These are phyloP conservation scores for Dromiciops gliroides DNA, from an alignment of 2,113 vertebrate genomes.

Conservation along the genomic window DNA sequence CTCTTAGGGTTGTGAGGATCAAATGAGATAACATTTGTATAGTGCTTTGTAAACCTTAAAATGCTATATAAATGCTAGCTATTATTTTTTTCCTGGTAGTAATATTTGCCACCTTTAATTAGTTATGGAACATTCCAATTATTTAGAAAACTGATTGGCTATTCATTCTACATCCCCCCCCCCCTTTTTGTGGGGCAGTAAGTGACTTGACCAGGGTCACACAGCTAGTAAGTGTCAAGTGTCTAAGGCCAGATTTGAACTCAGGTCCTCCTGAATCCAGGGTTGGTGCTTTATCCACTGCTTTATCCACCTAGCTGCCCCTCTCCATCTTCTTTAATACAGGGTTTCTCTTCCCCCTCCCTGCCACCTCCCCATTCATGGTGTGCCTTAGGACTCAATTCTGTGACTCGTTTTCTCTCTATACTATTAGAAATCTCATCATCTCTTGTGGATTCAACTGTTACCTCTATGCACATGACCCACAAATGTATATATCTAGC, in stretches of 20 bases:
- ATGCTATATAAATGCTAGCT: background rate
- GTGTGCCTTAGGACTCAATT: background rate
- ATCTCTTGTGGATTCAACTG: too few relatives aligned
- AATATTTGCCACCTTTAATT: background rate
- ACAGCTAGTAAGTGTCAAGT: too few relatives aligned
- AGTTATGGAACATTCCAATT: background rate
- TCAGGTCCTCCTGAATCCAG: too few relatives aligned
- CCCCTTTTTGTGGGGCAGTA: too few relatives aligned
- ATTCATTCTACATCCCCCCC: background rate
- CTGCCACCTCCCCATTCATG: background rate
- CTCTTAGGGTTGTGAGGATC: background rate
- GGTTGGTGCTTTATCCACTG: too few relatives aligned
- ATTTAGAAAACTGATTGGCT: background rate
- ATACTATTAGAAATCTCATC: too few relatives aligned
- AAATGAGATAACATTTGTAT: background rate
- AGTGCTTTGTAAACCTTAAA: background rate
- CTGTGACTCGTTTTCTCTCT: background rate
- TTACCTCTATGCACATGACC: too few relatives aligned
- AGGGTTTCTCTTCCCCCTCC: background rate
- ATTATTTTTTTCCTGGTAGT: background rate
- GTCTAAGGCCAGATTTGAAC: too few relatives aligned
- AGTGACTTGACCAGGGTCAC: too few relatives aligned
- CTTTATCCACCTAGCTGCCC: too few relatives aligned
- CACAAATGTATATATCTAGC: too few relatives aligned
- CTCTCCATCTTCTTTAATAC: background rate